Percentiles rank a stretch among this genome's conserved stretches.
Conservation (phyloP, 2,113 vertebrate genomes). For the Notarius lentiginosus region DNA sequence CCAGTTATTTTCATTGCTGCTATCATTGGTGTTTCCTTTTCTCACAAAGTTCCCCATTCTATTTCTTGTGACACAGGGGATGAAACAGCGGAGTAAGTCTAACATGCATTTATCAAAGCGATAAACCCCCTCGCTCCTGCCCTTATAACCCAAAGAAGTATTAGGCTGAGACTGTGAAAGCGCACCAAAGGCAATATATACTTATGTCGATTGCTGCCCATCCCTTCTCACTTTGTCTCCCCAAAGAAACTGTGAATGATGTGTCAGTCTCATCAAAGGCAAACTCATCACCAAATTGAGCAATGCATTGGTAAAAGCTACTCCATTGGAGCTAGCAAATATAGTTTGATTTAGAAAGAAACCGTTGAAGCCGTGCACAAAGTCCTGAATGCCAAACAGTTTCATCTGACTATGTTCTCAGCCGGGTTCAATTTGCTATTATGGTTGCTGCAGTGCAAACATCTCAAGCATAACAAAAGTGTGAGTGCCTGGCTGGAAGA, state of each 20-base stretch:
- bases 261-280: slow-evolving; percentile 37
- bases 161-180: slow-evolving; percentile 18
- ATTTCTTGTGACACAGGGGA: slow-evolving; percentile 47
- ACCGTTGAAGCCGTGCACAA: not conserved
- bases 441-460: slow-evolving; percentile 37
- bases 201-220: slow-evolving; percentile 13
- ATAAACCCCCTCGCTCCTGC: slow-evolving; percentile 10
- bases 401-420: slow-evolving; percentile 10
- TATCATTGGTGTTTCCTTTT: slow-evolving; percentile 49
- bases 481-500: slow-evolving; percentile 30
- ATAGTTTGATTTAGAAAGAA: not conserved
- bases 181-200: slow-evolving; percentile 1
- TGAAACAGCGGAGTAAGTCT: slow-evolving; percentile 46
- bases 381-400: slow-evolving; percentile 28
- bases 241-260: slow-evolving; percentile 8
- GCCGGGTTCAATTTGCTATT: slow-evolving; percentile 20
- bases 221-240: not conserved
- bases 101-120: slow-evolving; percentile 8
- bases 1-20: slow-evolving; percentile 40
- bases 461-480: slow-evolving; percentile 36
- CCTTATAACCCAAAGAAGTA: slow-evolving; percentile 14
- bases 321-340: slow-evolving; percentile 9
- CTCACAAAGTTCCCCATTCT: slow-evolving; percentile 40
- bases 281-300: slow-evolving; percentile 7
- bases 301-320: slow-evolving; percentile 12